Percentiles rank a stretch among this genome's conserved stretches.
Evolutionary conservation across 1,140 invertebrate genomes (phyloP).

Genomic region (Ctenoplectra terminalis): DNA sequence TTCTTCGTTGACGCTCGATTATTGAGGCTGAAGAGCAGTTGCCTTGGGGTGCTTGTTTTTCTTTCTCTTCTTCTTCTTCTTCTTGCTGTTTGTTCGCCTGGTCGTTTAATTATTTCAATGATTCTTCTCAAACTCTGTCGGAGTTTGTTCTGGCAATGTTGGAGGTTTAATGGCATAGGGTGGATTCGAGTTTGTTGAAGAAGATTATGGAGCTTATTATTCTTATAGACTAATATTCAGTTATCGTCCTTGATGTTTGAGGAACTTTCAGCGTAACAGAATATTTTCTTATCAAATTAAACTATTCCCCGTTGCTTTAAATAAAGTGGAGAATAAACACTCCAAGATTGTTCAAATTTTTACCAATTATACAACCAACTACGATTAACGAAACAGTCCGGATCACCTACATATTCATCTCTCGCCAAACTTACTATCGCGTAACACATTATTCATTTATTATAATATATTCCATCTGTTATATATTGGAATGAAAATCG

Average conservation of each 20-base stretch:
- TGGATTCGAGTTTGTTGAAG: neutral
- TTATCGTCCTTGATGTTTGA: too few relatives aligned
- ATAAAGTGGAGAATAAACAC: too few relatives aligned
- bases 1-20: conserved; percentile 33
- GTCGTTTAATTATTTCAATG: neutral
- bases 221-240: too few relatives aligned
- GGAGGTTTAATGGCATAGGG: neutral
- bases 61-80: neutral
- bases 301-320: too few relatives aligned
- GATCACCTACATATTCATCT: neutral
- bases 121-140: neutral
- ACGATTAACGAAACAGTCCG: neutral
- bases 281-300: too few relatives aligned
- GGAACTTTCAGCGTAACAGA: too few relatives aligned
- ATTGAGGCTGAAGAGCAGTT: neutral
- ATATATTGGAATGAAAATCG: neutral
- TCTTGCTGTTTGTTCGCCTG: neutral
- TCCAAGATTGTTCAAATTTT: neutral
- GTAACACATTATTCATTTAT: neutral
- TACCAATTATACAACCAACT: neutral
- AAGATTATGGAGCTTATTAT: too few relatives aligned
- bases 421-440: neutral
- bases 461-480: conserved; percentile 1
- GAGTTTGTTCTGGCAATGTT: neutral
- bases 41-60: neutral